Evolutionary conservation across 2,113 vertebrate genomes (phyloP), one percentile per base, ranked within the genome.

Genomic region (Nematolebias whitei): DNA sequence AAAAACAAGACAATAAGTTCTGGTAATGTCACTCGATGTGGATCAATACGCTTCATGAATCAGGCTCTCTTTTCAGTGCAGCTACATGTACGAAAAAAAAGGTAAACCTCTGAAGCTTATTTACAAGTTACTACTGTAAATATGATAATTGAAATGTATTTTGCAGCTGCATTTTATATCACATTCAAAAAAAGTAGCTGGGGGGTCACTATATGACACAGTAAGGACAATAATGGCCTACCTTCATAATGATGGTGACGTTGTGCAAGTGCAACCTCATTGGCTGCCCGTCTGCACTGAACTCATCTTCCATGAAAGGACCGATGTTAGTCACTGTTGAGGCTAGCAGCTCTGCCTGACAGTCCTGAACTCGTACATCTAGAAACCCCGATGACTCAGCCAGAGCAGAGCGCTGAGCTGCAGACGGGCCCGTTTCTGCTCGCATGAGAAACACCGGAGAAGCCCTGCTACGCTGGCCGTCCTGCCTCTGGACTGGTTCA

Each of bases 251-350:
- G 76, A 99, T 63, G 45, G 86, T 94, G 80, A 94, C 81, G 72
- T 95, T 91, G 66, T 92, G 87, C 57, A 99, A 76, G 73, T 93
- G 92, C 55, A 99, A 86, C 79, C 92, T 94, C 93, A 99, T 93
- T 9, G 96, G 97, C 73, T 95, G 93, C 18, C 95, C 89, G 12
- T 96, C 95, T 0, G 92, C 92, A 18, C 93, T 87, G 62, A 95
- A 85, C 68, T 99, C 98, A 18, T 99, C 97, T 78, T 99, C 97
- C 2, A 99, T 91, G 76, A 99, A 99, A 32, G 96, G 95, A 0
- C 94, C 96, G 1, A 99, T 90, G 61, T 90, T 92, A 38, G 92
- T 84, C 19, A 98, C 86, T 12, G 92, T 95, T 22, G 97, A 98
- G 13, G 90, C 90, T 63, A 95, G 76, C 64, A 99, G 54, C 78